Base-by-base conservation (phyloP, 2,113 vertebrate genomes). In the Oxygymnocypris stewartii region DNA sequence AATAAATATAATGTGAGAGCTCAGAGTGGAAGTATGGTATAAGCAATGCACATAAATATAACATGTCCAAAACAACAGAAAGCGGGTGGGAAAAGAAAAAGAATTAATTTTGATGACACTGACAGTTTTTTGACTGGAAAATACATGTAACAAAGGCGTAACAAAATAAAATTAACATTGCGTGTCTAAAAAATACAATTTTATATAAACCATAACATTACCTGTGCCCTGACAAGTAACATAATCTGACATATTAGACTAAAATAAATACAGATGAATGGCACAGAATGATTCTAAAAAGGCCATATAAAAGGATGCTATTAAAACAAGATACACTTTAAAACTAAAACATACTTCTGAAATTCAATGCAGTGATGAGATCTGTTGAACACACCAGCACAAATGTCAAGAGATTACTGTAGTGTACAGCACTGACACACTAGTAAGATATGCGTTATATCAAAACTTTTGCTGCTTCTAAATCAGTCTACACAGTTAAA, bases 381-480 rank as follows among this genome's bases (percentile, higher is more conserved):
- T 65, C 61, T 81, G 79, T 65, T 81, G n/a, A 65, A 81, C 37
- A 65, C 23, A 80, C 54, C 57, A 63, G 79, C 47, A 42, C 59
- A 44, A 44, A 42, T 25, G 25, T 25, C 28, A 76, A 76, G 42
- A 76, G 5, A 47, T 25, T 49, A 74, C 4, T 71, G 37, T 20
- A 71, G 18, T 73, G 37, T 74, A 75, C 42, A 25, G n/a, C 42
- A 76, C 73, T 76, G 42, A 76, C 73, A 76, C 40, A 10, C 74
- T 47, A 44, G 2, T 74, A 76, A 44, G 23, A 75, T 76, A 28
- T 28, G 10, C 44, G n/a, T 76, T n/a, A 12, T n/a, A n/a, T 74
- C 20, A 49, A 76, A 76, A 47, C 74, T 9, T 76, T 42, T 49
- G 23, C 73, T 47, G 23, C 73, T 76, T 47, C 42, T 49, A 28